These are phyloP conservation scores for Lasaia peninsularis DNA, from an alignment of 1,140 invertebrate species.

Conservation along the genomic window DNA sequence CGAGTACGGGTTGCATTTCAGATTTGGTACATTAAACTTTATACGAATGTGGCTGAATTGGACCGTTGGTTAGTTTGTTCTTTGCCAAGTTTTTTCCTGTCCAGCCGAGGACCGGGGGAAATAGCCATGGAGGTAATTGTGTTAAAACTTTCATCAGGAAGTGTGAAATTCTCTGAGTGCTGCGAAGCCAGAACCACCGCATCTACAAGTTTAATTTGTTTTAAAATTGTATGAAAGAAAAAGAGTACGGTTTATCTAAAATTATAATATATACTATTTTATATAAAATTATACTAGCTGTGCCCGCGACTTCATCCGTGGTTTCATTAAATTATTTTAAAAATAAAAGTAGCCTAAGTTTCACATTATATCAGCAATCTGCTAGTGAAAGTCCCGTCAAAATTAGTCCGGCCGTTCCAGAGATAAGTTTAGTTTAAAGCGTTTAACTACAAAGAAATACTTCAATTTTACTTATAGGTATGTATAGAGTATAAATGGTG, in stretches of 20 bases:
- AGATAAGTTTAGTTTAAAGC: too few relatives aligned
- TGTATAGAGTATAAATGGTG: too few relatives aligned
- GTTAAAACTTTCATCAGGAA: slow-evolving; percentile 73
- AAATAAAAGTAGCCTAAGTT: too few relatives aligned
- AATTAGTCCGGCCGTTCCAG: too few relatives aligned
- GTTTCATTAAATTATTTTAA: too few relatives aligned
- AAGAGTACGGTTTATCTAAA: background rate
- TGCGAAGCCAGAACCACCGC: slow-evolving; percentile 44
- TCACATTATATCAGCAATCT: too few relatives aligned
- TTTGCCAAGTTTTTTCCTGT: slow-evolving; percentile 71
- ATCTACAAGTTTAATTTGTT: slow-evolving; percentile 67
- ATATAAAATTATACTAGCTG: too few relatives aligned
- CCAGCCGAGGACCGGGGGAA: slow-evolving; percentile 52
- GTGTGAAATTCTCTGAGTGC: slow-evolving; percentile 66
- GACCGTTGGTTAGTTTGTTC: slow-evolving; percentile 70
- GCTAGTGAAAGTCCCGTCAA: too few relatives aligned
- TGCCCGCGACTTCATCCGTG: too few relatives aligned
- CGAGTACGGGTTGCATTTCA: slow-evolving; percentile 54
- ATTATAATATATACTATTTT: background rate
- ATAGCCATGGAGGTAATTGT: slow-evolving; percentile 66
- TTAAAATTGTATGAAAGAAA: slow-evolving; percentile 35
- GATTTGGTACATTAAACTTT: slow-evolving; percentile 73
- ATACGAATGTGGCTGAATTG: slow-evolving; percentile 69
- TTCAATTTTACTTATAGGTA: too few relatives aligned
- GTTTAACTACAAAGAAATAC: too few relatives aligned